Evolutionary conservation across 64 coral and sea anemone genomes (phyloP).

Genomic region (Stichodactyla mertensii): DNA sequence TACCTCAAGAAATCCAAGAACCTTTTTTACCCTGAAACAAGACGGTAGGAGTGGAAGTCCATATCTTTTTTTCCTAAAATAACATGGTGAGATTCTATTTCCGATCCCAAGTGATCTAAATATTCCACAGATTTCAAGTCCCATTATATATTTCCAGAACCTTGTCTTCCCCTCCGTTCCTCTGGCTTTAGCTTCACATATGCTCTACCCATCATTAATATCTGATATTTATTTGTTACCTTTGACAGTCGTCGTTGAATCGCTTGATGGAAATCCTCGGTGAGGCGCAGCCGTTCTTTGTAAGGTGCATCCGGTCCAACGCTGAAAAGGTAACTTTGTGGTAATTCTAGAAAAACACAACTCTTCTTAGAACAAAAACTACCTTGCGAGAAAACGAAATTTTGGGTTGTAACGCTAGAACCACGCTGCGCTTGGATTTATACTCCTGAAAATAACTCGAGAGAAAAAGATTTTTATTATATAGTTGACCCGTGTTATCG

Average conservation of each 20-base stretch:
- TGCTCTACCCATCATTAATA: not conserved
- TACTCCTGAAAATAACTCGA: no score
- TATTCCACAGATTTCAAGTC: no score
- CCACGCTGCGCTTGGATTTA: no score
- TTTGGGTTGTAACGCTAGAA: no score
- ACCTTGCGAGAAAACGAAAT: not conserved
- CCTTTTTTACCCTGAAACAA: no score
- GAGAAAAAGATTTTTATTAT: not conserved
- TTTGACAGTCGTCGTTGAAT: slow-evolving; percentile 76
- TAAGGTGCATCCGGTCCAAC: slow-evolving; percentile 95
- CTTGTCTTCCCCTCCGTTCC: no score
- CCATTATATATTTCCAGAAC: no score
- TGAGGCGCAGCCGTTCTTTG: slow-evolving; percentile 95
- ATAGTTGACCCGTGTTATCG: not conserved
- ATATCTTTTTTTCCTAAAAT: no score
- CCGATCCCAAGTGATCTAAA: no score
- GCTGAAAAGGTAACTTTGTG: slow-evolving; percentile 78
- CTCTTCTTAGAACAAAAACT: not conserved
- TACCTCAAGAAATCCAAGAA: no score
- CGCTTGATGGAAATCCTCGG: slow-evolving; percentile 90
- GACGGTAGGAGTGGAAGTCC: no score
- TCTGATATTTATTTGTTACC: not conserved
- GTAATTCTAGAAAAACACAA: not conserved
- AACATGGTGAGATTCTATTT: no score
- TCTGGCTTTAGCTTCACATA: not conserved